Evolutionary conservation across 2,888 invertebrate genomes (phyloP).

Genomic region (Coleophora deauratella): DNA sequence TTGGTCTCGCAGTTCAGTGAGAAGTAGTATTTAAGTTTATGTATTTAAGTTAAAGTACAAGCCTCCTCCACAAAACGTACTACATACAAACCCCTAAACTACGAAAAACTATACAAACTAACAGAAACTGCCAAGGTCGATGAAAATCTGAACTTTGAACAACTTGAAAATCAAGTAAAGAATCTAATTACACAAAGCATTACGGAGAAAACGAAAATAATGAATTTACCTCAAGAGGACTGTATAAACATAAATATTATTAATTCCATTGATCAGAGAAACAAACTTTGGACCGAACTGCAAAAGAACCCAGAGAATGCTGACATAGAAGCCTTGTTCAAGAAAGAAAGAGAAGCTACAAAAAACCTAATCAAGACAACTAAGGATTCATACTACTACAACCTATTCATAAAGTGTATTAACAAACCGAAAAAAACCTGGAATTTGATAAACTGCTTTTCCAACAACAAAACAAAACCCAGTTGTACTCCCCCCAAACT

Average conservation of each 20-base stretch:
- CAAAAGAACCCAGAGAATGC: constrained; percentile 12
- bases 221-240: constrained; percentile 14
- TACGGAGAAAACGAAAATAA: constrained; percentile 13
- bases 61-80: no score
- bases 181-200: constrained; percentile 2
- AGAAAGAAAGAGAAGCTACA: constrained; percentile 6
- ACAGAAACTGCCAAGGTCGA: no score
- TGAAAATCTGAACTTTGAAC: no score
- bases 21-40: no score
- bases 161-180: not conserved
- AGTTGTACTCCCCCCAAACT: constrained; percentile 11
- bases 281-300: constrained; percentile 12
- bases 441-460: constrained; percentile 15
- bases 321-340: constrained; percentile 6
- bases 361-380: constrained; percentile 3
- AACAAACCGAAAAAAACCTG: constrained; percentile 18
- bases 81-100: no score
- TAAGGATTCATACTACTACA: constrained; percentile 12
- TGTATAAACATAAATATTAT: constrained; percentile 20
- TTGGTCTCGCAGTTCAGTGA: no score
- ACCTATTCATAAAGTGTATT: constrained; percentile 10
- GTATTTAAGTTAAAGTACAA: no score
- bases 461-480: constrained; percentile 13
- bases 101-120: no score
- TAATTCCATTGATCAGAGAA: constrained; percentile 15